A percentile compares a stretch with the other conserved stretches of the same genome.
Evolutionary conservation across 1,140 invertebrate species (phyloP).

Genomic region (Drosophila neocordata): DNA sequence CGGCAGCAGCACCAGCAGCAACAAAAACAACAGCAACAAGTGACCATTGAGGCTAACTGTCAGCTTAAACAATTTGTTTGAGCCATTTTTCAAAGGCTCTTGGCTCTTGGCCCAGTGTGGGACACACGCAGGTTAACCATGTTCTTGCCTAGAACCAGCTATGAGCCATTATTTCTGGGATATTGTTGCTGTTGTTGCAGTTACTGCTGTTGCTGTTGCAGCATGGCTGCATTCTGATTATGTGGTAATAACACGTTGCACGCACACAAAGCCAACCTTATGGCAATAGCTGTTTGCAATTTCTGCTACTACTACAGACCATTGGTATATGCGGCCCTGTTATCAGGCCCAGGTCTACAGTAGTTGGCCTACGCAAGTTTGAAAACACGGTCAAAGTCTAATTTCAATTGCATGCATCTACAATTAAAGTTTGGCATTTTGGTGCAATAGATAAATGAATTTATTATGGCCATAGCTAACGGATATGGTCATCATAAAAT

Average conservation of each 20-base stretch:
- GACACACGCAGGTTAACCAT: slow-evolving; percentile 47
- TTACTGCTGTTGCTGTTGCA: slow-evolving; percentile 31
- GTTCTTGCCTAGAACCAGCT: slow-evolving; percentile 39
- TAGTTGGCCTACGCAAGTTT: slow-evolving; percentile 49
- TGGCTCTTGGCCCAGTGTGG: slow-evolving; percentile 36
- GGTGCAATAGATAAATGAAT: slow-evolving; percentile 73
- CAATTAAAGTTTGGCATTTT: slow-evolving; percentile 66
- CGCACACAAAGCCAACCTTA: slow-evolving; percentile 58
- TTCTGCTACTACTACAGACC: slow-evolving; percentile 40
- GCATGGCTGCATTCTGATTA: slow-evolving; percentile 71
- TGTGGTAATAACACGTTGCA: slow-evolving; percentile 78
- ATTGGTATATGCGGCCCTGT: slow-evolving; percentile 53
- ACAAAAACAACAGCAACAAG: slow-evolving; percentile 24
- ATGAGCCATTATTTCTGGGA: slow-evolving; percentile 56
- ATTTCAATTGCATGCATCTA: slow-evolving; percentile 70
- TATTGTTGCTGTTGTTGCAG: slow-evolving; percentile 18
- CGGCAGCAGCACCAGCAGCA: slow-evolving; percentile 26
- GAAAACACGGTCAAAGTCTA: slow-evolving; percentile 33
- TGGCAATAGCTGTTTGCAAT: slow-evolving; percentile 51
- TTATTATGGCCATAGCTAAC: slow-evolving; percentile 70
- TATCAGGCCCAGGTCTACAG: slow-evolving; percentile 41
- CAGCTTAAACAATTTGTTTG: slow-evolving; percentile 80
- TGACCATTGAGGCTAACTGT: slow-evolving; percentile 59
- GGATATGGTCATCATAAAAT: slow-evolving; percentile 72
- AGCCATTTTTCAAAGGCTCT: slow-evolving; percentile 60